Conservation (phyloP, 2,113 vertebrate genomes). For the Butorides virescens region DNA sequence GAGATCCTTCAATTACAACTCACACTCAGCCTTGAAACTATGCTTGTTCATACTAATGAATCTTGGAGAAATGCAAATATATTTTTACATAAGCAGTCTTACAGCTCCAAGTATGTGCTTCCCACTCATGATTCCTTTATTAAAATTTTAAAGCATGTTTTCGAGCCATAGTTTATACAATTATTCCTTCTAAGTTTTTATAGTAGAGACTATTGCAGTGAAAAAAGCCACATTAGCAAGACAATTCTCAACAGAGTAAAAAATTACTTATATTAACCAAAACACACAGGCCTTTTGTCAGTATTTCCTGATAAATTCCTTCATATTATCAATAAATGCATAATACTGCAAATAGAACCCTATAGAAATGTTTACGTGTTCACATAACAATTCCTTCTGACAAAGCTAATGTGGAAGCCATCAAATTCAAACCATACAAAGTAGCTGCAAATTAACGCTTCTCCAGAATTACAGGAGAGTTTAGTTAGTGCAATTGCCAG, state of each 20-base stretch:
- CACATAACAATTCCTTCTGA: background rate
- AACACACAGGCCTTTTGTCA: background rate
- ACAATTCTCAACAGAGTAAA: background rate
- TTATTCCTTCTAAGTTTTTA: background rate
- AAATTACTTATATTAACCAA: background rate
- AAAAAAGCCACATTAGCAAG: background rate
- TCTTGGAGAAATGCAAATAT: background rate
- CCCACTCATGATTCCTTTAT: background rate
- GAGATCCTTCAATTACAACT: background rate
- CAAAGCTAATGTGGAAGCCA: background rate
- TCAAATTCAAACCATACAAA: background rate
- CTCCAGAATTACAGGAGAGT: background rate
- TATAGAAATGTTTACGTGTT: background rate
- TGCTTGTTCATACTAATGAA: background rate
- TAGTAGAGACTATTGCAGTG: background rate
- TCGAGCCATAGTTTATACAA: background rate
- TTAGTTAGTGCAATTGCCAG: background rate
- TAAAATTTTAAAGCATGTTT: background rate
- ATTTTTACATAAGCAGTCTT: background rate
- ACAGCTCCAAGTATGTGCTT: background rate
- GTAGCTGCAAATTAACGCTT: constrained; percentile 8
- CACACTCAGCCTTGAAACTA: background rate
- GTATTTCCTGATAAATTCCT: background rate
- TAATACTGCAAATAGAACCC: background rate
- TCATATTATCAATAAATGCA: background rate